Evolutionary conservation across 2,888 invertebrate genomes (phyloP).

Genomic region (Endomychus coccineus): DNA sequence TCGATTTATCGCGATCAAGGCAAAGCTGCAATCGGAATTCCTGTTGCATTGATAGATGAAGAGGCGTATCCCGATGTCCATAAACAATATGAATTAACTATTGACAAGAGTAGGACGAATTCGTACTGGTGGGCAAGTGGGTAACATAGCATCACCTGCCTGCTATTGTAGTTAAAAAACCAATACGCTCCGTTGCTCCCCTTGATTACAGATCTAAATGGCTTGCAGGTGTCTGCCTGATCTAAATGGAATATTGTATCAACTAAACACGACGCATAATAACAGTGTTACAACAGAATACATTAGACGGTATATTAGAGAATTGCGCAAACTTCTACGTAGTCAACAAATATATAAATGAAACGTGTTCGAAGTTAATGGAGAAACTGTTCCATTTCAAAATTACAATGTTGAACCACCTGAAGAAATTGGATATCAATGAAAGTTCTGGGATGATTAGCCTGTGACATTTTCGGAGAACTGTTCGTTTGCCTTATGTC

Average conservation of each 20-base stretch:
- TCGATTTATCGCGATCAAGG: conserved; percentile 11
- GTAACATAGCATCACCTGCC: conserved; percentile 13
- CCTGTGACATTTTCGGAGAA: too few relatives aligned
- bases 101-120: conserved; percentile 34
- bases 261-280: conserved; percentile 13
- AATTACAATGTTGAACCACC: too few relatives aligned
- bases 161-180: conserved; percentile 8
- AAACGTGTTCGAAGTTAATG: too few relatives aligned
- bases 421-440: too few relatives aligned
- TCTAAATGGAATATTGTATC: conserved; percentile 11
- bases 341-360: too few relatives aligned
- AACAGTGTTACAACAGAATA: conserved; percentile 9
- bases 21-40: conserved; percentile 8
- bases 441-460: too few relatives aligned
- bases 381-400: too few relatives aligned
- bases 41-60: conserved; percentile 25
- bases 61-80: conserved; percentile 27
- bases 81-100: conserved; percentile 35
- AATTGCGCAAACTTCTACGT: conserved; percentile 14
- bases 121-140: conserved; percentile 28
- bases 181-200: conserved; percentile 12
- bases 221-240: conserved; percentile 14
- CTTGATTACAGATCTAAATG: conserved; percentile 13
- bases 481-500: too few relatives aligned
- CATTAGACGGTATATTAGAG: conserved; percentile 4